Conservation (phyloP, 2,797 vertebrate genomes). For the Acrossocheilus wenchowensis region DNA sequence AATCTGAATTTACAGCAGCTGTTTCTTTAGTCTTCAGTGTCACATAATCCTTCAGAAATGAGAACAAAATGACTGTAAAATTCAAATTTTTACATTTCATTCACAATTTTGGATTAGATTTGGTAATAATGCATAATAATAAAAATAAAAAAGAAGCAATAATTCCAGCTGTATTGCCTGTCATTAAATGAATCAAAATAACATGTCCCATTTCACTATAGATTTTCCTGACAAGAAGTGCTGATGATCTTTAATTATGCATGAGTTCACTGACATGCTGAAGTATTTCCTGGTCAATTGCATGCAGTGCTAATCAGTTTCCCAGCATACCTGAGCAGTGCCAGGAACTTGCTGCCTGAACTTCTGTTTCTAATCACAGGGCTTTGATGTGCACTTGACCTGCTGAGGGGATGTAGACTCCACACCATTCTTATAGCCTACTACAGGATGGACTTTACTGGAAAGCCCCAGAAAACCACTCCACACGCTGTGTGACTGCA, state of each 20-base stretch:
- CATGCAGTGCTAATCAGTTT: constrained; percentile 1
- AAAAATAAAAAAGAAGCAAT: not conserved
- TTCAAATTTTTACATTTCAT: not conserved
- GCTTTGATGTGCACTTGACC: constrained; percentile 65
- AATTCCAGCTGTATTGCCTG: not conserved
- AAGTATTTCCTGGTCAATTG: not conserved
- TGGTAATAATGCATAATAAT: too few species aligned
- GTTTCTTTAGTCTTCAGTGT: not conserved
- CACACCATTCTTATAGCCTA: constrained; percentile 21
- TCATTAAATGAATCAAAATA: not conserved
- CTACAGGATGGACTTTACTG: constrained; percentile 23
- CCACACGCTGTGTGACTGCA: not conserved
- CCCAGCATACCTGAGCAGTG: constrained; percentile 27
- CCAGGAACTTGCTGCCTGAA: constrained; percentile 12
- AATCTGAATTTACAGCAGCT: not conserved
- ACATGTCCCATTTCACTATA: not conserved
- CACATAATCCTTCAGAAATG: not conserved
- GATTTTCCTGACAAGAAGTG: not conserved
- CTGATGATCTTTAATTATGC: constrained; percentile 9
- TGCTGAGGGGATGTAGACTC: constrained; percentile 26
- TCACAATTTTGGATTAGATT: not conserved
- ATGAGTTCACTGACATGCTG: not conserved
- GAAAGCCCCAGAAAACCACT: constrained; percentile 6
- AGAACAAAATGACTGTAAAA: not conserved
- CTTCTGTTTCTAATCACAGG: constrained; percentile 66